These are phyloP conservation scores for Lasioglossum vierecki DNA, from an alignment of 2,888 invertebrate genomes.

Conservation along the genomic window DNA sequence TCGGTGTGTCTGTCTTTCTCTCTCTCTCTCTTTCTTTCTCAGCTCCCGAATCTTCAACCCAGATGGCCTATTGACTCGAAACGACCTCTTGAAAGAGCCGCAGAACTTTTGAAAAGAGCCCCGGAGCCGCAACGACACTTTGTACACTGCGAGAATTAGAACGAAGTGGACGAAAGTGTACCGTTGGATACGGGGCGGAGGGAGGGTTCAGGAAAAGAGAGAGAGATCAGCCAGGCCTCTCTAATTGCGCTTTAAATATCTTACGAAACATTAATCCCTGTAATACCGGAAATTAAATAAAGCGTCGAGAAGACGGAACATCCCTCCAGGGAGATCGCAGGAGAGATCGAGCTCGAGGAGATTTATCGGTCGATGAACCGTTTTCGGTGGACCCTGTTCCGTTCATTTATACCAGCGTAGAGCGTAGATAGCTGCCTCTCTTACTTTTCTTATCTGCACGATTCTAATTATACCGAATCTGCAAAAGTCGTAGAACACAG, in stretches of 20 bases:
- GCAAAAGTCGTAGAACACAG: no score
- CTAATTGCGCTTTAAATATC: constrained; percentile 52
- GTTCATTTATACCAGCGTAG: not conserved
- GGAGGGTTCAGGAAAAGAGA: not conserved
- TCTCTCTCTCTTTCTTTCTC: not conserved
- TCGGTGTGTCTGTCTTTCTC: not conserved
- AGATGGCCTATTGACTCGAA: constrained; percentile 67
- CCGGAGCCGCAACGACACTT: constrained; percentile 44
- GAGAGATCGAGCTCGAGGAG: constrained; percentile 3
- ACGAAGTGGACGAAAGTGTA: constrained; percentile 29
- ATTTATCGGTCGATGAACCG: constrained; percentile 10
- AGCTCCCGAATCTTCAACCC: constrained; percentile 55
- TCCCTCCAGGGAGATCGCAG: not conserved
- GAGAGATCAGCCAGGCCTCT: not conserved
- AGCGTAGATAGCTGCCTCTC: not conserved
- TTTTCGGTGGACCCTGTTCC: not conserved
- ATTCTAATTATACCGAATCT: not conserved
- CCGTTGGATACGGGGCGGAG: not conserved
- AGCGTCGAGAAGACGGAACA: constrained; percentile 4
- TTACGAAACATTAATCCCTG: constrained; percentile 30
- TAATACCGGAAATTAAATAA: constrained; percentile 20
- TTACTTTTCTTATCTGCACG: not conserved
- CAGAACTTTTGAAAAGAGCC: constrained; percentile 52
- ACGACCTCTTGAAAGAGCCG: constrained; percentile 60
- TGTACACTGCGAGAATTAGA: constrained; percentile 53